A percentile compares a stretch with the other conserved stretches of the same genome.
Conservation (phyloP, 1,140 invertebrate species). For the Atta colombica region DNA sequence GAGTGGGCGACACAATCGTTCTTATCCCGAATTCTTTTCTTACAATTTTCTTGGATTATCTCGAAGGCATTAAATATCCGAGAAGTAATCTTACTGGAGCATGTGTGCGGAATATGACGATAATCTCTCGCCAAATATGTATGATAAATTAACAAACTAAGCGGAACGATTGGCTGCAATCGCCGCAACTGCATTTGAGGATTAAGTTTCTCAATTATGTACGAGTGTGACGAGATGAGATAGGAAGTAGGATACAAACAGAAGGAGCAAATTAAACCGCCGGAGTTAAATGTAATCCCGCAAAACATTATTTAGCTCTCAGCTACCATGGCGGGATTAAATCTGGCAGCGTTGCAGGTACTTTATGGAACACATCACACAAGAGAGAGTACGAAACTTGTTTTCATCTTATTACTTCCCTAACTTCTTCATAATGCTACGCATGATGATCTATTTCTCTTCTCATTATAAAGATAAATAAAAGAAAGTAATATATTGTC, state of each 20-base stretch:
- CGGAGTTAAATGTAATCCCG: slow-evolving; percentile 49
- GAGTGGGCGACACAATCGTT: neutral
- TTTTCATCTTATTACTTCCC: slow-evolving; percentile 29
- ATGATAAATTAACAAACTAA: slow-evolving; percentile 8
- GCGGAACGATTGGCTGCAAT: slow-evolving; percentile 23
- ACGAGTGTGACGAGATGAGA: slow-evolving; percentile 49
- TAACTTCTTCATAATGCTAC: slow-evolving; percentile 27
- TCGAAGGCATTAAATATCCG: neutral
- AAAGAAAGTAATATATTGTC: neutral
- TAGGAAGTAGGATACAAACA: slow-evolving; percentile 51
- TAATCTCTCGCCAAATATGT: slow-evolving; percentile 12
- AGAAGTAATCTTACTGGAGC: neutral
- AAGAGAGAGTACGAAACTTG: slow-evolving; percentile 38
- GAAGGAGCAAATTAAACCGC: slow-evolving; percentile 55
- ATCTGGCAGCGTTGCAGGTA: slow-evolving; percentile 25
- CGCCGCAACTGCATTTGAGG: slow-evolving; percentile 23
- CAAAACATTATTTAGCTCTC: slow-evolving; percentile 59
- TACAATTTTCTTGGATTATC: neutral
- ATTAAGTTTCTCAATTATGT: slow-evolving; percentile 58
- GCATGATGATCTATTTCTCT: neutral
- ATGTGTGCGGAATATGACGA: neutral
- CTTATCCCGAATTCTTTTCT: neutral
- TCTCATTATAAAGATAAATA: slow-evolving; percentile 9
- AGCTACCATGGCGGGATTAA: slow-evolving; percentile 45
- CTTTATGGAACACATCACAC: slow-evolving; percentile 19